Evolutionary conservation across 2,113 vertebrate genomes (phyloP), one percentile per base, ranked within the genome.

Genomic region (Sinocyclocheilus anshuiensis): DNA sequence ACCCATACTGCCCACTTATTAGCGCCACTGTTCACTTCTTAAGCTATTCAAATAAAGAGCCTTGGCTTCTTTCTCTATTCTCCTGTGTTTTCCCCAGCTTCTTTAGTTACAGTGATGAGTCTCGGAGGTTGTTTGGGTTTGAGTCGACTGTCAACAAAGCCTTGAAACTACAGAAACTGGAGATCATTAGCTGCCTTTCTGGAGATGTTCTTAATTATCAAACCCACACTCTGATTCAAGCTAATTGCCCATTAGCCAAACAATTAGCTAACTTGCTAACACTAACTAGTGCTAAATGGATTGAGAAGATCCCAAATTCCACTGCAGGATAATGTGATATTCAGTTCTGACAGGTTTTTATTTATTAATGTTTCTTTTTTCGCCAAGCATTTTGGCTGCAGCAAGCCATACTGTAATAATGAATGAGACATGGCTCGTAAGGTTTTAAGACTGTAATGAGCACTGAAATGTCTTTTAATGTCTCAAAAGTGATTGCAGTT

Each of bases 1-100:
- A 88, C 90, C 91, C 90, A 91, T 88, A 67, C 8, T 12, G 81
- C 26, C 20, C 9, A 69, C 63, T 55, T 72, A 72, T 83, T 92
- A 86, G 91, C 90, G 87, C 90, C 93, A 91, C 92, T 93, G 87
- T 92, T 89, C 53, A 16, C 84, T 86, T 90, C 86, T 86, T 90
- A 87, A 89, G 91, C 91, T 89, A 94, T 94, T 93, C 74, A 78
- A 86, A 87, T 84, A 91, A 84, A 88, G 86, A 88, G 85, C 86
- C 83, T 53, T 3, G 12, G 71, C 69, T 80, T 36, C 57, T 84
- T 63, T 78, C 71, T 86, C 7, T 81, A 71, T 86, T 72, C 79
- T 81, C 50, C 57, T 61, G 45, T 72, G 81, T 74, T 77, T 67
- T 33, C 8, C 9, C 29, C 16, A 0, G 50, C 24, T 57, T 86